Base-by-base conservation (phyloP, 2,797 vertebrate species). In the Lutjanus campechanus region DNA sequence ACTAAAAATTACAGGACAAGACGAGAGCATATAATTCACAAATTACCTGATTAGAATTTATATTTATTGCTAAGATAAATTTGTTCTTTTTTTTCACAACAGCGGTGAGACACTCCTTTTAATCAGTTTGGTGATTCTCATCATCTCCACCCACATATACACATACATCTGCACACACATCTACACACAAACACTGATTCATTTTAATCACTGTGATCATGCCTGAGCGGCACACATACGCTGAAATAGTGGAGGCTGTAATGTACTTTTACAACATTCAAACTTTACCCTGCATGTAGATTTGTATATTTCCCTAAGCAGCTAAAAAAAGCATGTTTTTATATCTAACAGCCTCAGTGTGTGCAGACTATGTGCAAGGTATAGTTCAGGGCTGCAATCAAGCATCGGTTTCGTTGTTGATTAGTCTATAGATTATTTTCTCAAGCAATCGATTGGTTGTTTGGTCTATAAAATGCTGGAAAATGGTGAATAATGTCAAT, bases 51-150 rank as follows among this genome's bases (percentile, higher is more conserved):
- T 73, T 55, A 78, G 46, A 81, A 47, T 63, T 62, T 63, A 16
- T 53, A 79, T 72, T 76, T 71, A 58, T 83, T 80, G 29, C 62
- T 53, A 61, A 74, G 49, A 13, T 44, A 22, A 59, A 64, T 79
- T 53, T 59, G 29, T 36, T 13, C 4, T 7, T 63, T 71, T 65
- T 65, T 20, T 5, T 5, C 44, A n/a, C 22, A 44, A 46, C 36
- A 43, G 25, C 7, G 9, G 53, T 41, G 20, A 69, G 72, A 43
- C 43, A 40, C n/a, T 61, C 58, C 8, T 82, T 72, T 63, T 67
- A 77, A 84, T 86, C 79, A 63, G 40, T 76, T 67, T 70, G 29
- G 51, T 65, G 49, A 69, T 66, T 69, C 55, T 79, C 70, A 83
- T 82, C 60, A 29, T 75, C 58, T 79, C 36, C 70, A 40, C 67